These are phyloP conservation scores for Torymus aiolomorphi DNA, from an alignment of 2,888 invertebrate species.

Conservation along the genomic window DNA sequence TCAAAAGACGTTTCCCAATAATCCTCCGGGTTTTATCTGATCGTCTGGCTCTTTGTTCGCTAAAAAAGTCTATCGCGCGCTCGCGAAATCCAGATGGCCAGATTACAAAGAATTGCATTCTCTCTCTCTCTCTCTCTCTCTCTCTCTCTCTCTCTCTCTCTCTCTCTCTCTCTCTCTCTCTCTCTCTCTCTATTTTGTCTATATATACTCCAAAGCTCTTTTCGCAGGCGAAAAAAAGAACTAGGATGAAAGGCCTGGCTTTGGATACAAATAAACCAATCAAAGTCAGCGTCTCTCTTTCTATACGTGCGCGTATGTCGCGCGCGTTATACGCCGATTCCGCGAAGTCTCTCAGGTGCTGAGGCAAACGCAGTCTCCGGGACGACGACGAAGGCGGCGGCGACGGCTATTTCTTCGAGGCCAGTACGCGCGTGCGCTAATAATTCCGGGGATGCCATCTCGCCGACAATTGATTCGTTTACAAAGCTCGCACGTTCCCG, in stretches of 20 bases:
- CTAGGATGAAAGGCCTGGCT: not conserved
- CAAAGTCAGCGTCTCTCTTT: not conserved
- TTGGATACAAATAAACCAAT: constrained; percentile 23
- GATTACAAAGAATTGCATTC: constrained; percentile 3
- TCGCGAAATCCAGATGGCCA: constrained; percentile 1
- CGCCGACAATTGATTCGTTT: constrained; percentile 53
- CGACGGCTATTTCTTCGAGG: constrained; percentile 43
- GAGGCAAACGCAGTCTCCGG: too few relatives aligned
- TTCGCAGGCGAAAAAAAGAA: not conserved
- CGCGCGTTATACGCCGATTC: too few relatives aligned
- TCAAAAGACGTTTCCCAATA: not conserved
- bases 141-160: not conserved
- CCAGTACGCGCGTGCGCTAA: constrained; percentile 30
- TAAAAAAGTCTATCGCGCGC: not conserved
- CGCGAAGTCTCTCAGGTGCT: too few relatives aligned
- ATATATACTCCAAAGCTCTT: not conserved
- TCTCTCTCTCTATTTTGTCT: too few relatives aligned
- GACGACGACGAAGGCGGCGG: too few relatives aligned
- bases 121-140: not conserved
- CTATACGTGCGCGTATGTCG: too few relatives aligned
- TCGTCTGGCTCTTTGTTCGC: not conserved
- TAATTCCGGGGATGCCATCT: constrained; percentile 33
- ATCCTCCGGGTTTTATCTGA: not conserved
- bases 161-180: not conserved
- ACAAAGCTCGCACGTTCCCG: constrained; percentile 55